Evolutionary conservation across 1,140 invertebrate genomes (phyloP).

Genomic region (Matsumurasca onukii): DNA sequence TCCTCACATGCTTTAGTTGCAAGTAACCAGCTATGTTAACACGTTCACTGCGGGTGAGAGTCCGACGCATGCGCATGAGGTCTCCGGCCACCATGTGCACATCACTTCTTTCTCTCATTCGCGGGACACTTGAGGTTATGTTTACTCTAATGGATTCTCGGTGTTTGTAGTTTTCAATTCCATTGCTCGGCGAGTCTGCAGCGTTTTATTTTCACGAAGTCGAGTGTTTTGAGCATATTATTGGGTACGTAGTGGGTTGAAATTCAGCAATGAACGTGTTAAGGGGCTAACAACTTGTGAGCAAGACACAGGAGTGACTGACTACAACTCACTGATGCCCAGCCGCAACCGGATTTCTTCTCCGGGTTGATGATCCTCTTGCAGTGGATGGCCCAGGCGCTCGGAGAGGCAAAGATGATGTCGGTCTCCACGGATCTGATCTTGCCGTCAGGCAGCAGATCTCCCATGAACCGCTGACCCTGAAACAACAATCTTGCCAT

Average conservation of each 20-base stretch:
- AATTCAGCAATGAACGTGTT: background rate
- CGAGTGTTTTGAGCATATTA: background rate
- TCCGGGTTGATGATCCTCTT: conserved; percentile 88
- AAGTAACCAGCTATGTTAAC: no score
- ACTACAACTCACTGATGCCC: conserved; percentile 67
- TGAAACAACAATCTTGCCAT: conserved; percentile 47
- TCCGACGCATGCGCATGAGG: no score
- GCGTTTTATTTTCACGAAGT: background rate
- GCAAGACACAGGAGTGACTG: background rate
- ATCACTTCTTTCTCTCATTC: no score
- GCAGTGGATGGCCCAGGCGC: conserved; percentile 89
- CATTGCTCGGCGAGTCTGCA: background rate
- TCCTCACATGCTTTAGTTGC: no score
- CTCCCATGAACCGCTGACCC: conserved; percentile 88
- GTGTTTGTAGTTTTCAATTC: background rate
- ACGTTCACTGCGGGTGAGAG: no score
- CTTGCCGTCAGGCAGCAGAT: conserved; percentile 81
- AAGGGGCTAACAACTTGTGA: background rate
- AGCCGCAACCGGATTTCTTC: conserved; percentile 89
- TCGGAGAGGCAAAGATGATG: conserved; percentile 85
- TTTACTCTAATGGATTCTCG: no score
- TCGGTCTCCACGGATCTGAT: conserved; percentile 86
- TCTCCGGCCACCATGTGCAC: no score
- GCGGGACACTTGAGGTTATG: no score
- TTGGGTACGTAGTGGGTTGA: background rate